These are phyloP conservation scores for Ophthalmolycus amberensis DNA, from an alignment of 2,113 vertebrate species.

Conservation along the genomic window DNA sequence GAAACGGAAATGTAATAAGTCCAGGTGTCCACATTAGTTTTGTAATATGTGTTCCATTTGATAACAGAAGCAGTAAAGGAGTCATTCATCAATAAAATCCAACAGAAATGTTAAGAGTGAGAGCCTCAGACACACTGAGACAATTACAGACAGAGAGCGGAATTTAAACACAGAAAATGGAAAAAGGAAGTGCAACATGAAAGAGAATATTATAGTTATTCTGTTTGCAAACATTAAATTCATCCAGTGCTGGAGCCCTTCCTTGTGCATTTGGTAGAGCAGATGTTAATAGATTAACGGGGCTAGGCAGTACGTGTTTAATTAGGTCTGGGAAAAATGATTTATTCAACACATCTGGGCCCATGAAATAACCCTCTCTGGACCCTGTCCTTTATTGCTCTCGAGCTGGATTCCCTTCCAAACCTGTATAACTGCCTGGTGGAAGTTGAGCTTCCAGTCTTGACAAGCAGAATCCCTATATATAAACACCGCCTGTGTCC, in stretches of 20 bases:
- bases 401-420: constrained; percentile 23
- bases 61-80: constrained; percentile 8
- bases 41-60: constrained; percentile 10
- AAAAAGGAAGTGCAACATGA: constrained; percentile 26
- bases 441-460: constrained; percentile 18
- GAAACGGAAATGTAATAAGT: constrained; percentile 22
- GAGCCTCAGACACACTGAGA: constrained; percentile 21
- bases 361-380: constrained; percentile 69
- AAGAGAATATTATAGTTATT: constrained; percentile 47
- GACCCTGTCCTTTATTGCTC: constrained; percentile 57
- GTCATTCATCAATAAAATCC: constrained; percentile 33
- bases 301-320: constrained; percentile 74
- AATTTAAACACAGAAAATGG: constrained; percentile 22
- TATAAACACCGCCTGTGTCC: constrained; percentile 25
- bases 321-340: constrained; percentile 71
- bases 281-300: constrained; percentile 78
- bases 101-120: constrained; percentile 24
- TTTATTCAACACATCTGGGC: constrained; percentile 79
- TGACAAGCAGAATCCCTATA: constrained; percentile 34
- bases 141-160: constrained; percentile 18
- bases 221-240: constrained; percentile 49
- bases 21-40: neutral
- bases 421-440: constrained; percentile 22
- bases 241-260: constrained; percentile 55
- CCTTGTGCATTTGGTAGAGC: constrained; percentile 68